phyloP scores from a whole-genome alignment of 2,888 invertebrate species.

The Sympetrum striolatum region DNA sequence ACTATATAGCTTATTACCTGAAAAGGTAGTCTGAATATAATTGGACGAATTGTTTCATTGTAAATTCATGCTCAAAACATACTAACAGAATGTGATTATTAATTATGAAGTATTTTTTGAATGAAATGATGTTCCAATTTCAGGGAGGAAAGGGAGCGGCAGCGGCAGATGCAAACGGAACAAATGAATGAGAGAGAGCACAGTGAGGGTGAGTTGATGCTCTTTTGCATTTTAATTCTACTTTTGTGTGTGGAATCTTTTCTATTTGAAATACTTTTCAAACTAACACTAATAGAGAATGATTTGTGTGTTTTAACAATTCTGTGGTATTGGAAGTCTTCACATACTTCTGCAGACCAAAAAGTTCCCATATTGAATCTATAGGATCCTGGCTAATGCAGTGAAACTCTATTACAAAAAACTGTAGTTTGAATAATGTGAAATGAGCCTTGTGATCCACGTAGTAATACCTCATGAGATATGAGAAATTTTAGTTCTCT shows the following conservation, averaged over 20 bases:
- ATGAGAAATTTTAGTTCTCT: no score
- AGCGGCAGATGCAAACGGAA: conserved; percentile 52
- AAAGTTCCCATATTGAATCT: no score
- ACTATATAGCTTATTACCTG: no score
- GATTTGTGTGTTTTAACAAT: conserved; percentile 2
- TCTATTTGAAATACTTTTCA: background rate
- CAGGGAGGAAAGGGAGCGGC: conserved; percentile 54
- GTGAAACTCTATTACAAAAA: no score
- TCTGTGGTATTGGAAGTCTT: background rate
- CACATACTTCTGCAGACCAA: background rate
- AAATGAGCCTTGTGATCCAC: no score
- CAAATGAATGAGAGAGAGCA: conserved; percentile 50
- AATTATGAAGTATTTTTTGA: background rate
- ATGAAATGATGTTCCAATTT: background rate
- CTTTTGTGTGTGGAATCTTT: background rate
- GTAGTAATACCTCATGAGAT: no score
- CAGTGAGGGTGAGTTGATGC: conserved; percentile 45
- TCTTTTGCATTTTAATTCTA: background rate
- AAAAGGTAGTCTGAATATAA: no score
- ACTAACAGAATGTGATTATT: no score
- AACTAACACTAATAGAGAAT: conserved; percentile 10
- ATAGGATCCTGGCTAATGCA: no score
- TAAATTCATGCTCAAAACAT: no score
- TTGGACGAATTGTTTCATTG: no score
- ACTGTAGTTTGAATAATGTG: no score